phyloP scores from a whole-genome alignment of 2,113 vertebrate species.

The Phalacrocorax pelagicus region DNA sequence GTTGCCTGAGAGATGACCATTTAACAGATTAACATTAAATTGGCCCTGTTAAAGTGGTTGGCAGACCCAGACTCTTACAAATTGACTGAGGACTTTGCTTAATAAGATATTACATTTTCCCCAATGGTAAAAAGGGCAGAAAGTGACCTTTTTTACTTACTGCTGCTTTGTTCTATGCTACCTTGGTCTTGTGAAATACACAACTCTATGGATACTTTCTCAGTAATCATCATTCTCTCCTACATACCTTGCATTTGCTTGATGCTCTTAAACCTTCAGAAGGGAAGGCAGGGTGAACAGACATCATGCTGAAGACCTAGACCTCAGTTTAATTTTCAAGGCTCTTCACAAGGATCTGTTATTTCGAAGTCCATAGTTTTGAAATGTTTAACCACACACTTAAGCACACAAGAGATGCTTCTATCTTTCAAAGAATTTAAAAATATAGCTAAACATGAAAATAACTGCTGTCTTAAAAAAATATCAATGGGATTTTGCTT shows the following conservation, averaged over 20 bases:
- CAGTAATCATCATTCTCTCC: not conserved
- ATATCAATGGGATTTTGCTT: rapidly evolving
- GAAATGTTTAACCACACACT: not conserved
- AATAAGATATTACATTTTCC: not conserved
- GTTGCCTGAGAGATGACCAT: not conserved
- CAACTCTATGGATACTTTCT: not conserved
- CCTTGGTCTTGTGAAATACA: not conserved
- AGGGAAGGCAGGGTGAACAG: not conserved
- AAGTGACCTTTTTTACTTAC: not conserved
- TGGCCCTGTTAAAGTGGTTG: not conserved
- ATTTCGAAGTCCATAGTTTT: not conserved
- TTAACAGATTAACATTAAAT: not conserved
- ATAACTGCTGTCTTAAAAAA: not conserved
- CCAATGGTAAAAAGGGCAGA: not conserved
- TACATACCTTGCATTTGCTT: not conserved
- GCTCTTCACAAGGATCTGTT: not conserved
- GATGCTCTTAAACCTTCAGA: not conserved
- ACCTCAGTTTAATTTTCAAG: not conserved
- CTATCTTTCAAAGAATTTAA: not conserved
- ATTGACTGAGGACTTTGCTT: not conserved
- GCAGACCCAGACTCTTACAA: not conserved
- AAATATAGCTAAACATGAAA: not conserved
- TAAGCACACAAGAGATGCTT: not conserved
- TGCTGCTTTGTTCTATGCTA: not conserved
- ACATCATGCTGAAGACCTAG: not conserved